Evolutionary conservation across 2,113 vertebrate genomes (phyloP).

Genomic region (Tupaia chinensis): DNA sequence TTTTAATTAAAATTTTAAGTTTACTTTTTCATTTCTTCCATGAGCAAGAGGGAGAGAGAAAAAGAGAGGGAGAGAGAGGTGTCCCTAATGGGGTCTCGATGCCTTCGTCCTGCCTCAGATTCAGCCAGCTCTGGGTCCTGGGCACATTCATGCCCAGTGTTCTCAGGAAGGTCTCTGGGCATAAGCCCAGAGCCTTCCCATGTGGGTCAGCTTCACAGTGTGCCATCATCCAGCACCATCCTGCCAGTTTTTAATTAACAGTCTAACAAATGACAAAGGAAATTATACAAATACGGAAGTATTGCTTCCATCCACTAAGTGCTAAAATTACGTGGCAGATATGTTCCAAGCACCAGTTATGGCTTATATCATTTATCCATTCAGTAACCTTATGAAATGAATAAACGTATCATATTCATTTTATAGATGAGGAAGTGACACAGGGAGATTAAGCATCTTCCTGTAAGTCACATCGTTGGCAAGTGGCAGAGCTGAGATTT

Average conservation of each 20-base stretch:
- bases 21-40: too few species aligned
- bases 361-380: not conserved
- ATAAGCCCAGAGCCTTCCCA: too few species aligned
- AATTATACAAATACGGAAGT: not conserved
- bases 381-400: not conserved
- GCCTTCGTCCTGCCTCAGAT: too few species aligned
- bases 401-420: not conserved
- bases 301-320: not conserved
- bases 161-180: too few species aligned
- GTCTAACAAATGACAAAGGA: conserved; percentile 4
- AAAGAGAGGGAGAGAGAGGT: too few species aligned
- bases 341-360: not conserved
- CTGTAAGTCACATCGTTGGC: not conserved
- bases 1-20: too few species aligned
- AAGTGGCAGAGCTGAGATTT: not conserved
- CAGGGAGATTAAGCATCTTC: not conserved
- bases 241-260: conserved; percentile 6
- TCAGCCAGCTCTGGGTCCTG: too few species aligned
- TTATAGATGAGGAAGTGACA: not conserved
- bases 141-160: too few species aligned
- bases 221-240: too few species aligned
- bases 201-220: too few species aligned
- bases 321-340: not conserved
- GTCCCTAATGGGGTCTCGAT: too few species aligned
- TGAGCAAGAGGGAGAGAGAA: too few species aligned